Conservation (phyloP, 2,113 vertebrate species). For the Lamprologus sp. region DNA sequence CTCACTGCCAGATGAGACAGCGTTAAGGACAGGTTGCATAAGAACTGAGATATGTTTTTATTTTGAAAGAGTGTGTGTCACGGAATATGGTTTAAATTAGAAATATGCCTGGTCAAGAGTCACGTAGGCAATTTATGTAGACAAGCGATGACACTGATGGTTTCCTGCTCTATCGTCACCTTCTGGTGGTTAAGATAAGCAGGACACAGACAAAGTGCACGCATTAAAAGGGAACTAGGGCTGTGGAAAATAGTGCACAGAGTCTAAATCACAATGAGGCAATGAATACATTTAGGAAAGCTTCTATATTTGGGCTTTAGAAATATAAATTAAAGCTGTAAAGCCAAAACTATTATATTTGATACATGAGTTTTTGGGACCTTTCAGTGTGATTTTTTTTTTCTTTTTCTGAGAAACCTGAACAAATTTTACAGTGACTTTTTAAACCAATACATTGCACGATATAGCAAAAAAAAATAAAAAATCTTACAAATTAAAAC, state of each 20-base stretch:
- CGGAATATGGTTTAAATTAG: conserved; percentile 26
- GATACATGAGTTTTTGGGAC: background rate
- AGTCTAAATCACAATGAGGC: background rate
- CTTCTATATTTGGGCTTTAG: background rate
- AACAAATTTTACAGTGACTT: background rate
- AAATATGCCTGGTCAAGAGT: background rate
- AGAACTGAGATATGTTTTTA: conserved; percentile 44
- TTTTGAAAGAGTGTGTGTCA: conserved; percentile 29
- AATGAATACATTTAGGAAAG: background rate
- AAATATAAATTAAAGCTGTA: background rate
- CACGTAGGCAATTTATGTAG: conserved; percentile 5
- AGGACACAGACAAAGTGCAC: background rate
- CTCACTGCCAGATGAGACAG: conserved; percentile 41
- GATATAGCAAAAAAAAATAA: accelerated
- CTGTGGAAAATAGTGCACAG: background rate
- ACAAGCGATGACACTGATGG: background rate
- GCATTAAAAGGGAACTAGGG: background rate
- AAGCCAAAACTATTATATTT: background rate
- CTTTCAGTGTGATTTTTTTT: background rate
- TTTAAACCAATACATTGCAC: background rate
- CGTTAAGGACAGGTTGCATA: conserved; percentile 54
- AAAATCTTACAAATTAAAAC: background rate
- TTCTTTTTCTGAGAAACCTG: background rate
- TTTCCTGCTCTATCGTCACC: background rate
- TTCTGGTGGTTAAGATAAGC: background rate